These are phyloP conservation scores for Ostrea denselamellosa DNA, from an alignment of 1,140 invertebrate species.

Conservation along the genomic window DNA sequence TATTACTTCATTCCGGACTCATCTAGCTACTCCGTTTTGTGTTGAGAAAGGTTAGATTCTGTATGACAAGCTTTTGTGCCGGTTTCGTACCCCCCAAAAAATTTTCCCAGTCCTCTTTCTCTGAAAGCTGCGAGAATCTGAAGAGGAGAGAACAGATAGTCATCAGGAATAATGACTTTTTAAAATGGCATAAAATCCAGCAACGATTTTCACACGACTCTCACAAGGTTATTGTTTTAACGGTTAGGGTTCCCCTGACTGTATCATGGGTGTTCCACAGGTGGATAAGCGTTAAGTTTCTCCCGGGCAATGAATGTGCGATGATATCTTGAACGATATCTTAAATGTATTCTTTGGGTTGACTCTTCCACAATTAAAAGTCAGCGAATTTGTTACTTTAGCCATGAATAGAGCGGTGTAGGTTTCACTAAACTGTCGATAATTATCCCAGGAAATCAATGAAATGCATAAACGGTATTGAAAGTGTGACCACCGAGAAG, in stretches of 20 bases:
- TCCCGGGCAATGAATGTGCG: neutral
- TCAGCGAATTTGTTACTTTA: slow-evolving; percentile 33
- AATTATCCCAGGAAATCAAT: slow-evolving; percentile 28
- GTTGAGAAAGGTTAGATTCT: neutral
- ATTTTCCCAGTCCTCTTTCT: neutral
- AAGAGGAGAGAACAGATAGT: neutral
- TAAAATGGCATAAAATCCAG: slow-evolving; percentile 33
- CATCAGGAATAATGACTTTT: slow-evolving; percentile 38
- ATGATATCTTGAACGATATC: slow-evolving; percentile 20
- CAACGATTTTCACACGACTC: slow-evolving; percentile 22
- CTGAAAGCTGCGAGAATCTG: neutral
- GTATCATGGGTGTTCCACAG: slow-evolving; percentile 27
- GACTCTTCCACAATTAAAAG: slow-evolving; percentile 33
- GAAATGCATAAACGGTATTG: slow-evolving; percentile 19
- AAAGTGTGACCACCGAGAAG: slow-evolving; percentile 1
- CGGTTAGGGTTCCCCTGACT: neutral
- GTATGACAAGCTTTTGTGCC: neutral
- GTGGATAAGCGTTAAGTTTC: neutral
- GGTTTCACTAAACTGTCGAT: slow-evolving; percentile 25
- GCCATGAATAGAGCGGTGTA: slow-evolving; percentile 1
- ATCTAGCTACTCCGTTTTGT: neutral
- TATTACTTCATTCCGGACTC: neutral
- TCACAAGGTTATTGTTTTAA: slow-evolving; percentile 25
- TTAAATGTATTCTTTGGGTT: neutral
- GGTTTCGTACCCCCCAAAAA: neutral